A percentile compares a stretch with the other conserved stretches of the same genome.
Conservation (phyloP, 2,797 vertebrate genomes). For the Leptodactylus fallax region DNA sequence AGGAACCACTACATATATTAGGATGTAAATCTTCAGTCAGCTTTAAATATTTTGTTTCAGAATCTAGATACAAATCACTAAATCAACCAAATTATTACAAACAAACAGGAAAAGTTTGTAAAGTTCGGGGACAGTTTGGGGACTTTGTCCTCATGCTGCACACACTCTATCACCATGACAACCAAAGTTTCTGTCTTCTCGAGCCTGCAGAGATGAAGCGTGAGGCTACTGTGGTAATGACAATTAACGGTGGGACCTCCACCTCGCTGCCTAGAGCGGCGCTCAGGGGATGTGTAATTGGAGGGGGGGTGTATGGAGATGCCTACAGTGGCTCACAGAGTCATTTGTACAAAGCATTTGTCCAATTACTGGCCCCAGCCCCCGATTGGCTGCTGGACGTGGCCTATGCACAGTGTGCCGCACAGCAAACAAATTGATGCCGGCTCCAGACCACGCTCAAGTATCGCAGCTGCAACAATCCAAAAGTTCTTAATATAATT, state of each 20-base stretch:
- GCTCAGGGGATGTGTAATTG: constrained; percentile 52
- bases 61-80: background rate
- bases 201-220: constrained; percentile 40
- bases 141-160: constrained; percentile 30
- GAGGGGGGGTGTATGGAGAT: constrained; percentile 40
- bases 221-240: constrained; percentile 52
- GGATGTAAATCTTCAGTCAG: no score
- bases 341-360: constrained; percentile 53
- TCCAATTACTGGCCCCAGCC: constrained; percentile 12
- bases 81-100: background rate
- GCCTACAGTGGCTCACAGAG: constrained; percentile 34
- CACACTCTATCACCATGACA: constrained; percentile 39
- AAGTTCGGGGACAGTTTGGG: constrained; percentile 48
- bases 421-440: constrained; percentile 5
- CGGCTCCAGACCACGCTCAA: background rate
- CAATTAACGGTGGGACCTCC: constrained; percentile 54
- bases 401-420: constrained; percentile 3
- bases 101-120: constrained; percentile 32
- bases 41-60: background rate
- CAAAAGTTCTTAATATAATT: constrained; percentile 13
- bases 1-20: background rate
- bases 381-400: background rate
- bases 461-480: background rate
- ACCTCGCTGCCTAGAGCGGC: constrained; percentile 35
- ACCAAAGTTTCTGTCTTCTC: constrained; percentile 30